Conservation (phyloP, 1,140 invertebrate genomes). For the Sminthurinus signatus region DNA sequence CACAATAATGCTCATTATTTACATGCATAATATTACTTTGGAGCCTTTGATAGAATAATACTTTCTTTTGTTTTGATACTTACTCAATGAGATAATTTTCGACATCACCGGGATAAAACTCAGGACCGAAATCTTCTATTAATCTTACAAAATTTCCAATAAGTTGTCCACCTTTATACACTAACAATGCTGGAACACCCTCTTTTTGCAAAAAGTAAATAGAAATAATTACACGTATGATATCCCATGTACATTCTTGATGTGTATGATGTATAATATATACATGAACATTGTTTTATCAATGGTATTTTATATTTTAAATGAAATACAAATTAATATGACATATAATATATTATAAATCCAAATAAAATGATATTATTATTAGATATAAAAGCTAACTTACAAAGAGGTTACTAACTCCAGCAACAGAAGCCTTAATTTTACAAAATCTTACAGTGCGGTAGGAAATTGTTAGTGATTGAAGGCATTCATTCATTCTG, state of each 20-base stretch:
- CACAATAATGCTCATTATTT: slow-evolving; percentile 2
- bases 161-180: slow-evolving; percentile 82
- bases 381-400: no score
- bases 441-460: slow-evolving; percentile 86
- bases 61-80: no score
- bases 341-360: no score
- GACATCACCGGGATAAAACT: slow-evolving; percentile 84
- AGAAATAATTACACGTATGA: no score
- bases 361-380: no score
- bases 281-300: no score
- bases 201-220: slow-evolving; percentile 53
- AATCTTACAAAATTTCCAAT: slow-evolving; percentile 89
- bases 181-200: slow-evolving; percentile 84
- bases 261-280: no score
- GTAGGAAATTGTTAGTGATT: slow-evolving; percentile 70
- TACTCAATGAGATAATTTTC: slow-evolving; percentile 80
- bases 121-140: slow-evolving; percentile 76
- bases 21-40: not conserved
- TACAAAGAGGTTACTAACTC: slow-evolving; percentile 72
- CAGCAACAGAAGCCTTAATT: slow-evolving; percentile 60
- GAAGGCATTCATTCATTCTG: slow-evolving; percentile 78
- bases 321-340: no score
- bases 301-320: no score
- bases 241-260: no score
- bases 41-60: not conserved